Conservation (phyloP, 64 coral and sea anemone species). For the Anthopleura sola region DNA sequence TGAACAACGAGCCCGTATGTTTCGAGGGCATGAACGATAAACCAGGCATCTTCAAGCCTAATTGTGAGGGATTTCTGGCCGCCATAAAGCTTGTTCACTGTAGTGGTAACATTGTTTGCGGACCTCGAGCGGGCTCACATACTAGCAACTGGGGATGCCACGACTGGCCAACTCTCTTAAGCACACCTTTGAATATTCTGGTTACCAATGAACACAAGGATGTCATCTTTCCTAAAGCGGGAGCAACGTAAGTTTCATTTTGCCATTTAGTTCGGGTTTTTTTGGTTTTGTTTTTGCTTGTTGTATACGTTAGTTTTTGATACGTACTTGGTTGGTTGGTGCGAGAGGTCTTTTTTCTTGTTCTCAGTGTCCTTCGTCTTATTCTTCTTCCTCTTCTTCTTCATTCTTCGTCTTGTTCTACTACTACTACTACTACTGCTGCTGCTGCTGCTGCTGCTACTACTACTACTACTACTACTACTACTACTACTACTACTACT, state of each 20-base stretch:
- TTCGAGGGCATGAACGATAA: slow-evolving; percentile 45
- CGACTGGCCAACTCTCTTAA: slow-evolving; percentile 35
- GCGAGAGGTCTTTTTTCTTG: no score
- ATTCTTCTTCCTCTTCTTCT: no score
- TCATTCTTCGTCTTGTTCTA: no score
- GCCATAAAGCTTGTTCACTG: slow-evolving; percentile 41
- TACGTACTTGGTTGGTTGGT: no score
- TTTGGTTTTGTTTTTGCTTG: neutral
- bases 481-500: no score
- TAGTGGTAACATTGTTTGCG: slow-evolving; percentile 31
- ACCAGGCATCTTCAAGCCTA: slow-evolving; percentile 30
- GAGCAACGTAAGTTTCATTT: neutral
- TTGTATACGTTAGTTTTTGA: no score
- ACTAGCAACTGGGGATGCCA: no score
- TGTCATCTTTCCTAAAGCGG: slow-evolving; percentile 39
- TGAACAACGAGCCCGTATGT: slow-evolving; percentile 28
- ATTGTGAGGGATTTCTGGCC: slow-evolving; percentile 26
- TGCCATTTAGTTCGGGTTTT: neutral
- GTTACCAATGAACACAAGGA: slow-evolving; percentile 35
- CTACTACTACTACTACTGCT: no score
- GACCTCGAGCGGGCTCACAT: no score
- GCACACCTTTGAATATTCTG: slow-evolving; percentile 34
- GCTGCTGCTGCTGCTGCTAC: no score
- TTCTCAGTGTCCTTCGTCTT: no score
- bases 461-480: no score